Evolutionary conservation across 2,797 vertebrate species (phyloP).

Genomic region (Argya squamiceps): DNA sequence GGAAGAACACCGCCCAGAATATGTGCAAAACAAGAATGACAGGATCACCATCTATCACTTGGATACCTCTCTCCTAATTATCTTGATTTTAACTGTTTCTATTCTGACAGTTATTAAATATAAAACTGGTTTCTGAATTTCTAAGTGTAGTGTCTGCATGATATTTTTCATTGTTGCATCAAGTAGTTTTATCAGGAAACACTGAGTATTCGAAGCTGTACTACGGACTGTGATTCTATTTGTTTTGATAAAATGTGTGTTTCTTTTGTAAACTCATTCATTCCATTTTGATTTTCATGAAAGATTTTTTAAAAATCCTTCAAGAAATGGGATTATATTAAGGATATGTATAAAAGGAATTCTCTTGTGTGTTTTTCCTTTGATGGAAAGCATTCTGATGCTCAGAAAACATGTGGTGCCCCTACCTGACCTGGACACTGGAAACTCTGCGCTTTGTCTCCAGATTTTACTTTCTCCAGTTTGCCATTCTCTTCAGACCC

Average conservation of each 20-base stretch:
- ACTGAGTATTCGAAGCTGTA: background rate
- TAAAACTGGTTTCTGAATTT: background rate
- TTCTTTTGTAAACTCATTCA: background rate
- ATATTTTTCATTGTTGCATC: background rate
- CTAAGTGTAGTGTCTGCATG: background rate
- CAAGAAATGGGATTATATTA: background rate
- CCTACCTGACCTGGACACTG: background rate
- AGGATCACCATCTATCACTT: background rate
- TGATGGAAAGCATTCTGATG: background rate
- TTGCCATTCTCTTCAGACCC: slow-evolving; percentile 56
- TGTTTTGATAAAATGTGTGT: background rate
- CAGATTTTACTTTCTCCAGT: slow-evolving; percentile 1
- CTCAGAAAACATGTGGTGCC: background rate
- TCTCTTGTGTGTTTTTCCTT: background rate
- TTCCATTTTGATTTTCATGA: background rate
- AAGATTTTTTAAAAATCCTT: background rate
- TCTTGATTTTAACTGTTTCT: background rate
- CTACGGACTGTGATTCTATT: background rate
- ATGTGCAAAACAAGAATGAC: background rate
- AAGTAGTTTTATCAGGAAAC: background rate
- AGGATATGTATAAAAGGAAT: background rate
- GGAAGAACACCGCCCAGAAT: background rate
- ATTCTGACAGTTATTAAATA: background rate
- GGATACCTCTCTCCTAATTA: background rate
- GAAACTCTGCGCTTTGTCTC: background rate